Conservation (phyloP, 2,113 vertebrate species). For the Orycteropus afer region DNA sequence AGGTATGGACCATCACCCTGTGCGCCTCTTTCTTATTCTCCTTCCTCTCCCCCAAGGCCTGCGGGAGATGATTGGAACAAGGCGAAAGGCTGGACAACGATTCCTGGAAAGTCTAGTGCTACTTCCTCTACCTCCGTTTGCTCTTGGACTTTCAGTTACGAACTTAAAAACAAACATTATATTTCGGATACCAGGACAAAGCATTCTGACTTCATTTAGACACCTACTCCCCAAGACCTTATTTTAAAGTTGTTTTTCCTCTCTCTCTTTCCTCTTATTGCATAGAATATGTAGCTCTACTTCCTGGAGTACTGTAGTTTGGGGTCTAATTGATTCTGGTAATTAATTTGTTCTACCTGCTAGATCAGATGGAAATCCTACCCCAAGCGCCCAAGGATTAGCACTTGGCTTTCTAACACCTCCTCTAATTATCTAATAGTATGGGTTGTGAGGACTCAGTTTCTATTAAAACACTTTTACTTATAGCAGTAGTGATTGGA, state of each 20-base stretch:
- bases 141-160: background rate
- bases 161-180: background rate
- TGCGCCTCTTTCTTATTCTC: background rate
- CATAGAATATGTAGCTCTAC: slow-evolving; percentile 86
- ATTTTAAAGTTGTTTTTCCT: slow-evolving; percentile 73
- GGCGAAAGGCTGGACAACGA: background rate
- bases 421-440: slow-evolving; percentile 99
- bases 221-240: slow-evolving; percentile 60
- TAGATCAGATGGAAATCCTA: slow-evolving; percentile 93
- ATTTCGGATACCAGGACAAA: slow-evolving; percentile 16
- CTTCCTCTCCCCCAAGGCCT: background rate
- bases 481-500: slow-evolving; percentile 97
- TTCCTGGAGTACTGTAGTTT: slow-evolving; percentile 88
- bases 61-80: background rate
- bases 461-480: slow-evolving; percentile 97
- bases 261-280: background rate
- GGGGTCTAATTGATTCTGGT: slow-evolving; percentile 91
- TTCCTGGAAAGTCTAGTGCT: background rate
- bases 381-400: slow-evolving; percentile 91
- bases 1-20: background rate
- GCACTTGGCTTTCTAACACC: slow-evolving; percentile 95
- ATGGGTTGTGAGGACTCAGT: slow-evolving; percentile 96
- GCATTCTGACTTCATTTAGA: slow-evolving; percentile 71
- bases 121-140: background rate
- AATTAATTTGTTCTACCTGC: slow-evolving; percentile 95